Conservation (phyloP, 53 echinoderm and acorn worm genomes). For the Astropecten irregularis region DNA sequence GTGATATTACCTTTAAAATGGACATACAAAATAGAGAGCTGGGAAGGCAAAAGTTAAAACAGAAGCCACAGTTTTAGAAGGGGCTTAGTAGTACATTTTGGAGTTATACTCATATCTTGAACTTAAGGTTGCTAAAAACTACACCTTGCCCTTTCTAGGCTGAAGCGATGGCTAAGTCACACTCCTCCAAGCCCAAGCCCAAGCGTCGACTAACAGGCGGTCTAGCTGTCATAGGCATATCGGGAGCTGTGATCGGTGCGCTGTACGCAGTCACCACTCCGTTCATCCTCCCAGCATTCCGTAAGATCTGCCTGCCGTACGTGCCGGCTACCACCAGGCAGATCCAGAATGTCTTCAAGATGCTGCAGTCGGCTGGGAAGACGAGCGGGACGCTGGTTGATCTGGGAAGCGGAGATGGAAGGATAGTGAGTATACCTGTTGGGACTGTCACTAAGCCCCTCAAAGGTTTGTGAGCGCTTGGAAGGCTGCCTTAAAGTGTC, state of each 20-base stretch:
- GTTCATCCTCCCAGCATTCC: constrained; percentile 85
- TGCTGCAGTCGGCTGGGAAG: constrained; percentile 38
- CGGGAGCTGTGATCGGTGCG: constrained; percentile 70
- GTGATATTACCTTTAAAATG: too few species aligned
- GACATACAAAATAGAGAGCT: too few species aligned
- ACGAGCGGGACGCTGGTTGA: constrained; percentile 71
- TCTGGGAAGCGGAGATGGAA: constrained; percentile 94
- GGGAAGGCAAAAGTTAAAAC: too few species aligned
- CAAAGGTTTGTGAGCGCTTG: too few species aligned
- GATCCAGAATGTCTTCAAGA: constrained; percentile 75
- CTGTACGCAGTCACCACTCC: constrained; percentile 81
- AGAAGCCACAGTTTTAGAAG: too few species aligned
- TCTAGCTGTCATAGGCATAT: neutral
- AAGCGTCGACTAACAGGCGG: constrained; percentile 12
- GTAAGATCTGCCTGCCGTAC: constrained; percentile 74
- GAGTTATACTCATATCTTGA: neutral
- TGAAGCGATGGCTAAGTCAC: neutral
- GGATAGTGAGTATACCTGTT: constrained; percentile 92
- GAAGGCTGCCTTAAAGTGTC: too few species aligned
- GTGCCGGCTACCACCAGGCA: constrained; percentile 80
- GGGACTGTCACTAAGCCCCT: too few species aligned
- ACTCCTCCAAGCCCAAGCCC: too few species aligned
- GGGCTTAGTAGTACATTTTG: too few species aligned
- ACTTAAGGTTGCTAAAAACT: neutral
- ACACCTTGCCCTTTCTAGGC: neutral